Evolutionary conservation across 2,113 vertebrate species (phyloP).

Genomic region (Ifrita kowaldi): DNA sequence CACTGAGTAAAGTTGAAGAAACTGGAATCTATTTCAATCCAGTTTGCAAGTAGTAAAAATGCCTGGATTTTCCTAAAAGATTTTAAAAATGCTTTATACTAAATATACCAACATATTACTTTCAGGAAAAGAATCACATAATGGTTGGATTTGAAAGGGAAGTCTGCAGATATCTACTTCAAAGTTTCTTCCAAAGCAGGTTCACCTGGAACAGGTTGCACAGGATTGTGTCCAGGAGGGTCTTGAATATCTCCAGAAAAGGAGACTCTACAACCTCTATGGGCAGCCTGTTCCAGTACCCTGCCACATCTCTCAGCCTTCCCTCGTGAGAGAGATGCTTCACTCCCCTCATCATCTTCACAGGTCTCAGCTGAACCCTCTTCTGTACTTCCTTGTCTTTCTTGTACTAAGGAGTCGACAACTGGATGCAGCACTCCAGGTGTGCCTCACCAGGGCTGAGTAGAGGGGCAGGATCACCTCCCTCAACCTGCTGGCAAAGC

Average conservation of each 20-base stretch:
- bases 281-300: neutral
- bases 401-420: accelerated
- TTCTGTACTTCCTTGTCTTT: neutral
- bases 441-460: neutral
- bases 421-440: neutral
- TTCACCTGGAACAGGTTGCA: neutral
- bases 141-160: neutral
- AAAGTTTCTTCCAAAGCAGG: neutral
- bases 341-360: neutral
- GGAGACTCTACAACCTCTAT: neutral
- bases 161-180: neutral
- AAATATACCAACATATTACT: neutral
- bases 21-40: neutral
- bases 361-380: neutral
- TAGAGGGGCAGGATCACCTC: neutral
- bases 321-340: neutral
- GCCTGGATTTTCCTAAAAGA: neutral
- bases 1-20: neutral
- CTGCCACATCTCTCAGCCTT: neutral
- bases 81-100: neutral
- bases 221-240: neutral
- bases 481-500: too few relatives aligned
- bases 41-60: neutral
- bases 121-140: neutral
- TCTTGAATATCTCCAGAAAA: neutral